A percentile compares a stretch with the other conserved stretches of the same genome.
phyloP scores from a whole-genome alignment of 2,797 vertebrate species.

The Ctenochaetus hawaiiensis region DNA sequence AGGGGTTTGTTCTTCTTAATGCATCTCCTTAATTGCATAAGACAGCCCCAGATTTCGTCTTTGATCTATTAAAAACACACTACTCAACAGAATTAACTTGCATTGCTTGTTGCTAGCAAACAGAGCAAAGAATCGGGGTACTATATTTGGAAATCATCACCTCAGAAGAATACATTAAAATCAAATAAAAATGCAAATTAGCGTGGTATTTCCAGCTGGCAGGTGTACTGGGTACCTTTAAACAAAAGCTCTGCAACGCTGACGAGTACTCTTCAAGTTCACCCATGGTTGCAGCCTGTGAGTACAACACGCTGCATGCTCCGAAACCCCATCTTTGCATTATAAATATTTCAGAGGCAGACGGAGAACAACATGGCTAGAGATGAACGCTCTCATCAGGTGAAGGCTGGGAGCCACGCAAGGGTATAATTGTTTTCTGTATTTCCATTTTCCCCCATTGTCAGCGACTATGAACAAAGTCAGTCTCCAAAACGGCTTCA shows the following conservation, averaged over 20 bases:
- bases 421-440: slow-evolving; percentile 85
- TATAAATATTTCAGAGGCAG: slow-evolving; percentile 84
- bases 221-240: slow-evolving; percentile 68
- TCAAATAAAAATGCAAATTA: slow-evolving; percentile 86
- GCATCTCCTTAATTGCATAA: slow-evolving; percentile 86
- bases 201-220: slow-evolving; percentile 75
- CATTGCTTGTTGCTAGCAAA: slow-evolving; percentile 73
- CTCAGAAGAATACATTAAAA: slow-evolving; percentile 82
- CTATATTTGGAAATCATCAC: slow-evolving; percentile 83
- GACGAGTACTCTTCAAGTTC: slow-evolving; percentile 62
- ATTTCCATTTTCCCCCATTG: slow-evolving; percentile 80
- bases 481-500: slow-evolving; percentile 57
- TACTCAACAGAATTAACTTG: slow-evolving; percentile 83
- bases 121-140: slow-evolving; percentile 59
- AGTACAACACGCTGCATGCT: slow-evolving; percentile 72
- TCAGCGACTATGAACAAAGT: slow-evolving; percentile 67
- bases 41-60: slow-evolving; percentile 85
- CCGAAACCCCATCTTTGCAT: slow-evolving; percentile 69
- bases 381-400: slow-evolving; percentile 78
- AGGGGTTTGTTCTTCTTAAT: slow-evolving; percentile 88
- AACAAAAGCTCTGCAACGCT: slow-evolving; percentile 69
- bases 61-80: slow-evolving; percentile 87
- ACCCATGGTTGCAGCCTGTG: slow-evolving; percentile 58
- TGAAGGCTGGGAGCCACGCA: slow-evolving; percentile 74
- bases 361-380: slow-evolving; percentile 66